Evolutionary conservation across 2,797 vertebrate species (phyloP).

Genomic region (Lepus oiostolus): DNA sequence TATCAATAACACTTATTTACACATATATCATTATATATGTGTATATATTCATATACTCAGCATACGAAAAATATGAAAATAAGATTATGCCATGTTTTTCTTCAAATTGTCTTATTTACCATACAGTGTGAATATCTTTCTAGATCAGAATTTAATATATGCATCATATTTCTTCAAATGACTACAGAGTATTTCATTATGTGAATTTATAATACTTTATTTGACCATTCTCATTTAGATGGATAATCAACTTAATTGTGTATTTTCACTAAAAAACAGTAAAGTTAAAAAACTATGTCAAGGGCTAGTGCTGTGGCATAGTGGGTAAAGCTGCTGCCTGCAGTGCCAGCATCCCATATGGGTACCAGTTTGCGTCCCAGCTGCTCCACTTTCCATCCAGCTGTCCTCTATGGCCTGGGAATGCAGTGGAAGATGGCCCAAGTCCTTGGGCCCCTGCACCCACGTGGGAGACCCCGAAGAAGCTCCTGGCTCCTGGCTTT

Average conservation of each 20-base stretch:
- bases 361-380: too few species aligned
- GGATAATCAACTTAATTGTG: not conserved
- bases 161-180: not conserved
- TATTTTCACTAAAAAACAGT: conserved; percentile 24
- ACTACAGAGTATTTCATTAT: not conserved
- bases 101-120: not conserved
- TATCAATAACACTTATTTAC: not conserved
- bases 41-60: not conserved
- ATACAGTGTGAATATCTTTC: not conserved
- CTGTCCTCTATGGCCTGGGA: too few species aligned
- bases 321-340: too few species aligned
- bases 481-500: too few species aligned
- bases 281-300: not conserved
- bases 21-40: not conserved
- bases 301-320: too few species aligned
- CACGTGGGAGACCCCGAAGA: too few species aligned
- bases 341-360: too few species aligned
- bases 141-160: not conserved
- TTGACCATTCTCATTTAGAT: not conserved
- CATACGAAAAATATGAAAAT: not conserved
- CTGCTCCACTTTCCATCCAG: too few species aligned
- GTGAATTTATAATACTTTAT: not conserved
- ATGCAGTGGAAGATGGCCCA: too few species aligned
- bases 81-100: not conserved
- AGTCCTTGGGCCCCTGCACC: too few species aligned